Conservation (phyloP, 92 coral and sea anemone species). For the Palythoa caribaeorum region DNA sequence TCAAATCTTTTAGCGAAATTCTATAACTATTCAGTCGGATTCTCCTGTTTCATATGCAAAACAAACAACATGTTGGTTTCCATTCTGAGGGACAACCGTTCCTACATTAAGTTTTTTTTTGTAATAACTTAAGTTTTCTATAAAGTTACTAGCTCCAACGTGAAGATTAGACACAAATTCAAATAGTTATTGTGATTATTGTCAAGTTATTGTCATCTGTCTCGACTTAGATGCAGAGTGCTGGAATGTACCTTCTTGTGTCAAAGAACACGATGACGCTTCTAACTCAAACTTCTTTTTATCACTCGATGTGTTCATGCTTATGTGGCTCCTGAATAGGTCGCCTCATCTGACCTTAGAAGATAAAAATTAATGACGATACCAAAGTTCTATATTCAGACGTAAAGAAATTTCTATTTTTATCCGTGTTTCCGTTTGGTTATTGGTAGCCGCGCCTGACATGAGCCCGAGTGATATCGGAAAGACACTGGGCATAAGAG, state of each 20-base stretch:
- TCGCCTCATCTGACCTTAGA: neutral
- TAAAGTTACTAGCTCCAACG: too few species aligned
- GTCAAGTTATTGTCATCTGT: neutral
- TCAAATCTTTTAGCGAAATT: too few species aligned
- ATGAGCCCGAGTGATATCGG: neutral
- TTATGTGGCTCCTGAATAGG: neutral
- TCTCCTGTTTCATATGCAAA: too few species aligned
- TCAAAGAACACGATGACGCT: neutral
- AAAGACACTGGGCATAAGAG: neutral
- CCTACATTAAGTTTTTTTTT: too few species aligned
- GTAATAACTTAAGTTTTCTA: too few species aligned
- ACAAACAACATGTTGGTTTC: too few species aligned
- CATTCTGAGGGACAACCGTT: too few species aligned
- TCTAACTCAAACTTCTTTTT: constrained; percentile 21
- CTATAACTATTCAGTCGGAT: too few species aligned
- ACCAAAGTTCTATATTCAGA: neutral
- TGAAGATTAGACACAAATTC: too few species aligned
- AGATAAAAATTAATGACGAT: neutral
- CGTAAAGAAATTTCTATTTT: neutral
- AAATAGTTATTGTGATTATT: too few species aligned
- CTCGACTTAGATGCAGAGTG: too few species aligned
- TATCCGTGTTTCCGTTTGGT: neutral
- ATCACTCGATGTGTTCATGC: constrained; percentile 14
- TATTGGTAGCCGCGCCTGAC: neutral
- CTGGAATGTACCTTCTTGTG: neutral